phyloP scores from a whole-genome alignment of 2,888 invertebrate genomes.

The Perizoma affinitatum region DNA sequence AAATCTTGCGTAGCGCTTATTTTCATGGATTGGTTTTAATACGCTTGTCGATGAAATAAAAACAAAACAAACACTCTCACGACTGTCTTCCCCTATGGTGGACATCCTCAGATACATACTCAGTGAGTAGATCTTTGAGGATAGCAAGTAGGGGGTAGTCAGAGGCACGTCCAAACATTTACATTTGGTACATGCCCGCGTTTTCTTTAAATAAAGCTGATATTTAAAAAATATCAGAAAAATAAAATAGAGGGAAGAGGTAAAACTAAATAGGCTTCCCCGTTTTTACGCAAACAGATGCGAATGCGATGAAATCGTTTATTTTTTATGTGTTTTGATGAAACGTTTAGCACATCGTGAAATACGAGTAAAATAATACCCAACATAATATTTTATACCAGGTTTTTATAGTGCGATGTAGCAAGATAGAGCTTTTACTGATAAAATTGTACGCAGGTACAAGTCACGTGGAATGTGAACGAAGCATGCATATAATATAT shows the following conservation, averaged over 20 bases:
- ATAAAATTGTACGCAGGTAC: slow-evolving; percentile 20
- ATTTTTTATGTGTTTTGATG: slow-evolving; percentile 18
- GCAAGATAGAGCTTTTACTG: slow-evolving; percentile 10
- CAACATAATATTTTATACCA: slow-evolving; percentile 19
- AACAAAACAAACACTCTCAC: no score
- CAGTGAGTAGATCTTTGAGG: no score
- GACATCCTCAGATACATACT: no score
- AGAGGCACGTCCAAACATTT: no score
- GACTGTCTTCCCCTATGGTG: no score
- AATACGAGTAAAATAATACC: slow-evolving; percentile 23
- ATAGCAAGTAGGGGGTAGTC: no score
- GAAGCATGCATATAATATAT: not conserved
- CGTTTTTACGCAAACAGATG: slow-evolving; percentile 5
- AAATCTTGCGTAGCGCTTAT: no score
- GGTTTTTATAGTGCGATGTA: slow-evolving; percentile 18
- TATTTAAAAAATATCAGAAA: no score
- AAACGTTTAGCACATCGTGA: slow-evolving; percentile 27
- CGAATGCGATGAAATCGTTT: slow-evolving; percentile 9
- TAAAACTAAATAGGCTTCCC: slow-evolving; percentile 1
- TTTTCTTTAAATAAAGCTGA: no score
- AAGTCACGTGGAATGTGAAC: slow-evolving; percentile 7
- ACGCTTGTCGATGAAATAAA: no score
- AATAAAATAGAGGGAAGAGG: slow-evolving; percentile 8
- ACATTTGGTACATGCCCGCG: no score
- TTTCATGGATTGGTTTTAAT: no score